Base-by-base conservation (phyloP, 2,113 vertebrate species). In the Seriola rivoliana region DNA sequence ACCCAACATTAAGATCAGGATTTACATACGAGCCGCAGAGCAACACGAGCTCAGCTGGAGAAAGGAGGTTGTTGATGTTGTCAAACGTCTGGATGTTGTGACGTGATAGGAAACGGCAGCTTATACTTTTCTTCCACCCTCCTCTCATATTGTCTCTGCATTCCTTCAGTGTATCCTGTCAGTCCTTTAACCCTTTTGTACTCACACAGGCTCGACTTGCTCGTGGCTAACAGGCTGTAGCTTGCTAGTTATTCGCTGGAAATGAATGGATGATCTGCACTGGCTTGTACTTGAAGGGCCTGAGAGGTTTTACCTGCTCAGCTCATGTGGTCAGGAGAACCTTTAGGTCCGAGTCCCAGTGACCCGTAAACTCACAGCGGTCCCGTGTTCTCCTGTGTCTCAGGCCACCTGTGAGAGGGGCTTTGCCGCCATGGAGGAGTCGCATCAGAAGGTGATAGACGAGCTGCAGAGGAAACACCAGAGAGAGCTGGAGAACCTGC, bases 341-440 rank as follows among this genome's bases (percentile, higher is more conserved):
- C 80, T 82, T 54, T 65, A 54, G 85, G 66, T 71, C 80, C 40
- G 1, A 16, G n/a, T 74, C 23, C 17, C 48, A n/a, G 34, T 64
- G 78, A 73, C 16, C 48, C 12, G 1, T 34, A 5, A 44, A 63
- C 89, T 93, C 62, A 92, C 68, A 23, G 19, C 65, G 66, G 50
- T 46, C 7, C 17, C 38, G 0, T 80, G 16, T 69, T 69, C 40
- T 60, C 50, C 65, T 63, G 9, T 81, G 21, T 81, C 62, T 12
- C 54, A 96, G 96, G 95, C 95, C 64, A 96, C 95, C 8, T 96
- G 96, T 58, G 96, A 96, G 89, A 74, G 96, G 78, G 95, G 96
- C 44, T 96, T 96, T 10, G 90, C 95, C 3, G 93, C 96, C 36
- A 96, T 96, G 96, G 95, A 96, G 87, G 96, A 95, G 78, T 96